phyloP scores from a whole-genome alignment of 2,888 invertebrate genomes.

The Oscheius onirici region DNA sequence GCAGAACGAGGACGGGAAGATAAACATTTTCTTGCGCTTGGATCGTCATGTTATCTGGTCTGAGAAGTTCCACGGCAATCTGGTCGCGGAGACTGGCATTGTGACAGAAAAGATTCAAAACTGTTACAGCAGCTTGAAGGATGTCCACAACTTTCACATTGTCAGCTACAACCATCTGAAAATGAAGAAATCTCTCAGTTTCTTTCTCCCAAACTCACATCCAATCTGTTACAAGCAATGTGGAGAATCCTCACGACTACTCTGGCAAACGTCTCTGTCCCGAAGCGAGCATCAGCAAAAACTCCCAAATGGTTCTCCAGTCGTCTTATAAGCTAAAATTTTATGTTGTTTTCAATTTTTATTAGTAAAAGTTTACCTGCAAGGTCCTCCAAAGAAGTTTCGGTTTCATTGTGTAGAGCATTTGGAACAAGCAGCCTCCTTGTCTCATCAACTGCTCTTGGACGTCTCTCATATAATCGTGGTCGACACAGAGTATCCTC shows the following conservation, averaged over 20 bases:
- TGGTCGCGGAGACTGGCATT: conserved; percentile 39
- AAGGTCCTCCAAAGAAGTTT: conserved; percentile 59
- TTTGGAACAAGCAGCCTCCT: conserved; percentile 50
- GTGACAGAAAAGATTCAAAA: conserved; percentile 3
- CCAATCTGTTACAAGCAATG: conserved; percentile 47
- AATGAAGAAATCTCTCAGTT: neutral
- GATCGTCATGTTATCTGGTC: conserved; percentile 42
- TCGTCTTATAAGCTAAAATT: neutral
- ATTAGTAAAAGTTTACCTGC: conserved; percentile 36
- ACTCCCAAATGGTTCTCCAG: neutral
- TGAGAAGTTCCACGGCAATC: conserved; percentile 36
- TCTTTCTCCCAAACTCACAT: neutral
- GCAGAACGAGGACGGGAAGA: conserved; percentile 49
- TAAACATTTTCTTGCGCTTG: conserved; percentile 23
- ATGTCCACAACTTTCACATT: conserved; percentile 12
- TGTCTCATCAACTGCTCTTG: conserved; percentile 44
- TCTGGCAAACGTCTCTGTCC: conserved; percentile 35
- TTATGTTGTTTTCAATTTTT: neutral
- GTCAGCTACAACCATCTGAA: neutral
- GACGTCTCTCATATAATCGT: conserved; percentile 45
- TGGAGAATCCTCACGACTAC: conserved; percentile 50
- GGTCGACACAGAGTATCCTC: conserved; percentile 54
- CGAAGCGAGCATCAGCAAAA: neutral
- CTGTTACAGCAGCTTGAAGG: neutral
- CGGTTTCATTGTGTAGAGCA: conserved; percentile 56